These are phyloP conservation scores for Ardeotis arabs DNA, from an alignment of 2,113 vertebrate species.

Conservation along the genomic window DNA sequence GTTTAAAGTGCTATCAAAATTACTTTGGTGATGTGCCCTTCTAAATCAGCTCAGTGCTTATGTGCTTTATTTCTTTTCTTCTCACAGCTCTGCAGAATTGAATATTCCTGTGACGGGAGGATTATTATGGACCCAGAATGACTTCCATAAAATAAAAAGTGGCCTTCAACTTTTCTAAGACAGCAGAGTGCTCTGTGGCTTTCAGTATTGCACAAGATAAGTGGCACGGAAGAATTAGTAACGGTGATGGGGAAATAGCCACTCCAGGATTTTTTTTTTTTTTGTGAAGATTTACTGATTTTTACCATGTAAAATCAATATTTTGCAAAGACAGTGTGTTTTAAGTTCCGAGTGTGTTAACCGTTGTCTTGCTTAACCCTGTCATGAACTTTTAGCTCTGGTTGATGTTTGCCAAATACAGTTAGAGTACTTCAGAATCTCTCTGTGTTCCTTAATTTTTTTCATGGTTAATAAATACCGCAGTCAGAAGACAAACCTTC, in stretches of 20 bases:
- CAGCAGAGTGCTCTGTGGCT: neutral
- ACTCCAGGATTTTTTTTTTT: neutral
- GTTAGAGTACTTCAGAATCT: neutral
- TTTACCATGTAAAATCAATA: neutral
- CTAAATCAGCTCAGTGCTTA: neutral
- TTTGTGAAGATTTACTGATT: neutral
- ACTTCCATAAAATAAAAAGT: slow-evolving; percentile 79
- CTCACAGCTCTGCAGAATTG: slow-evolving; percentile 53
- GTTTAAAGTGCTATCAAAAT: neutral
- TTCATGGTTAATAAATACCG: slow-evolving; percentile 1
- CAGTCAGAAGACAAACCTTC: neutral
- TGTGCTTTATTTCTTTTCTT: neutral
- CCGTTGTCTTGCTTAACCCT: neutral
- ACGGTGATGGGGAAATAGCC: neutral
- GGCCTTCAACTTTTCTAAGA: slow-evolving; percentile 79
- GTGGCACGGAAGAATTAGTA: neutral
- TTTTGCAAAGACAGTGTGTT: neutral
- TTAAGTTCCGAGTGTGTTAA: neutral
- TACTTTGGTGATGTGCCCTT: neutral
- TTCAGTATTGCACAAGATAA: neutral
- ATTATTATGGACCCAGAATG: slow-evolving; percentile 77
- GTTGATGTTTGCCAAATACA: neutral
- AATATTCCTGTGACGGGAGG: slow-evolving; percentile 55
- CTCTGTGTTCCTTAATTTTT: neutral
- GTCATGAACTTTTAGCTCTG: neutral